These are phyloP conservation scores for Pissodes strobi DNA, from an alignment of 1,140 invertebrate genomes.

Conservation along the genomic window DNA sequence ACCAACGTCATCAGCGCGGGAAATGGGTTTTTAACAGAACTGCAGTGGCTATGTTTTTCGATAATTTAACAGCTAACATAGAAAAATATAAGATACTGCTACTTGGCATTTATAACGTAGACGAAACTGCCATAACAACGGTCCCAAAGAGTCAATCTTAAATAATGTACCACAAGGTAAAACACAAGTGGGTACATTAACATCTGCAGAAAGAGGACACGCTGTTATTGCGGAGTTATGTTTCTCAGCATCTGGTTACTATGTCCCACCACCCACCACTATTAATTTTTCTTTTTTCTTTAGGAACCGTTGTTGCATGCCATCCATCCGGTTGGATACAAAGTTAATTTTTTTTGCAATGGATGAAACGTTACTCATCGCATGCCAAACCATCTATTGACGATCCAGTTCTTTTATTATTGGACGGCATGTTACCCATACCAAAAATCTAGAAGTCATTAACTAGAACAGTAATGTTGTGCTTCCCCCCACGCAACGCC, in stretches of 20 bases:
- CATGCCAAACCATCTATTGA: too few species aligned
- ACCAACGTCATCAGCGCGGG: conserved; percentile 49
- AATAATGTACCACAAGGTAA: conserved; percentile 18
- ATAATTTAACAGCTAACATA: conserved; percentile 35
- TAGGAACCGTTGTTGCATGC: conserved; percentile 37
- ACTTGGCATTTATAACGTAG: conserved; percentile 43
- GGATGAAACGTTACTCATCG: background rate
- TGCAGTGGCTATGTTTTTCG: conserved; percentile 46
- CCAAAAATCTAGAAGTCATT: too few species aligned
- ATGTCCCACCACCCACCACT: conserved; percentile 48
- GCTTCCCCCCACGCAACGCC: too few species aligned
- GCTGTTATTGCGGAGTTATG: conserved; percentile 53
- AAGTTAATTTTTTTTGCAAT: conserved; percentile 3
- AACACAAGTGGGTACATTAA: conserved; percentile 56
- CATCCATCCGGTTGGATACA: conserved; percentile 24
- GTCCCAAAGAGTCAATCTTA: conserved; percentile 27
- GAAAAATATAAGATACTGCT: conserved; percentile 46
- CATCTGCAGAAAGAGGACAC: conserved; percentile 44
- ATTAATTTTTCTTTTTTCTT: conserved; percentile 42
- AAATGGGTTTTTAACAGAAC: conserved; percentile 49
- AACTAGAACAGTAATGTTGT: conserved; percentile 37
- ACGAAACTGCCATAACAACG: conserved; percentile 35
- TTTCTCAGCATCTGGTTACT: conserved; percentile 48
- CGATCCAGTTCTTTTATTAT: conserved; percentile 42
- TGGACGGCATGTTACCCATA: too few species aligned